Conservation (phyloP, 2,113 vertebrate genomes). For the Podilymbus podiceps region DNA sequence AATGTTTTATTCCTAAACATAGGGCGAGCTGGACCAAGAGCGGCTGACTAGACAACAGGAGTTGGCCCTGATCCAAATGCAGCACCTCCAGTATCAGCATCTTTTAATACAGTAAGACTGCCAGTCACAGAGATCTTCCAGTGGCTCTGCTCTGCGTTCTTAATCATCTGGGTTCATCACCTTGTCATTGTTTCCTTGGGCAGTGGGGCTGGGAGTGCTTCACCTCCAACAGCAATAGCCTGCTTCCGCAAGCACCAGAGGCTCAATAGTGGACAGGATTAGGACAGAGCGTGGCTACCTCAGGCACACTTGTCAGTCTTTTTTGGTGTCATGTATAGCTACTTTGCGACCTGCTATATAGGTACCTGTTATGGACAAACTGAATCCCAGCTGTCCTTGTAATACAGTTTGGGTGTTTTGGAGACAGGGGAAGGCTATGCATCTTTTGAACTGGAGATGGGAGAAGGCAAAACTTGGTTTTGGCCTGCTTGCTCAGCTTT, state of each 20-base stretch:
- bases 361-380: background rate
- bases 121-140: background rate
- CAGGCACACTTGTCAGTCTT: background rate
- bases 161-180: background rate
- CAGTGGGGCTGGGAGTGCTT: background rate
- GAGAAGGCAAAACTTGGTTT: background rate
- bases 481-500: background rate
- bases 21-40: constrained; percentile 94
- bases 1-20: background rate
- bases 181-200: background rate
- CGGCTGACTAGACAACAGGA: constrained; percentile 93
- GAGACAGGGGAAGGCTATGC: background rate
- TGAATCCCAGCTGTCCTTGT: background rate
- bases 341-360: background rate
- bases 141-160: background rate
- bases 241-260: background rate
- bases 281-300: background rate
- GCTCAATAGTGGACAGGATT: accelerated
- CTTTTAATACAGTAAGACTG: constrained; percentile 89
- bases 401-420: background rate
- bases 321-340: background rate
- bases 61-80: constrained; percentile 91
- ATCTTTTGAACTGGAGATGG: background rate
- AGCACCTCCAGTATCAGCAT: constrained; percentile 95
- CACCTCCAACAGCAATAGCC: background rate